Conservation (phyloP, 2,888 invertebrate genomes). For the Nomada fabriciana region DNA sequence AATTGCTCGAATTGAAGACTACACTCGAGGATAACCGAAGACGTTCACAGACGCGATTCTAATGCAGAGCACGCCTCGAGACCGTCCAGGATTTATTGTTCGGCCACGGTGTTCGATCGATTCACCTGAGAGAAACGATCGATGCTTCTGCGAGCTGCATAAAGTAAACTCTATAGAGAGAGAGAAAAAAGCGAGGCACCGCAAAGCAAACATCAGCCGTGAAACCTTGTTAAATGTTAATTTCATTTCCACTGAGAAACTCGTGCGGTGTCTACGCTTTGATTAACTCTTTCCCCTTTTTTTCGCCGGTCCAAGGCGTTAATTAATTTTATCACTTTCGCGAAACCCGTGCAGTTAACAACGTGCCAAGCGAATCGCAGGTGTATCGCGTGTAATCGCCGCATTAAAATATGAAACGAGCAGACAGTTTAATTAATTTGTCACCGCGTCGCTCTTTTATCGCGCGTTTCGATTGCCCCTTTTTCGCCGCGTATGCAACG, state of each 20-base stretch:
- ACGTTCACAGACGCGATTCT: too few relatives aligned
- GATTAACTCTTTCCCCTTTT: constrained; percentile 21
- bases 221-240: constrained; percentile 24
- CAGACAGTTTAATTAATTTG: constrained; percentile 67
- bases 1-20: neutral
- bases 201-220: neutral
- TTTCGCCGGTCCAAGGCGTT: constrained; percentile 22
- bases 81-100: too few relatives aligned
- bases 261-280: neutral
- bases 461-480: constrained; percentile 54
- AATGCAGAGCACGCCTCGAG: too few relatives aligned
- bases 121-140: neutral
- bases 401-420: constrained; percentile 53
- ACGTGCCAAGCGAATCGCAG: neutral
- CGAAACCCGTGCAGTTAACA: constrained; percentile 15
- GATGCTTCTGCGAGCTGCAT: neutral
- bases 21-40: too few relatives aligned
- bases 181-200: neutral
- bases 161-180: neutral
- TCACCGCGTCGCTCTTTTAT: constrained; percentile 54
- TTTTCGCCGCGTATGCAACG: neutral
- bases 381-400: constrained; percentile 33
- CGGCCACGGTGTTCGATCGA: too few relatives aligned
- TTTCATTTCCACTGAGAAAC: neutral
- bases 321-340: constrained; percentile 54